These are phyloP conservation scores for Atta texana DNA, from an alignment of 1,140 invertebrate genomes.

Conservation along the genomic window DNA sequence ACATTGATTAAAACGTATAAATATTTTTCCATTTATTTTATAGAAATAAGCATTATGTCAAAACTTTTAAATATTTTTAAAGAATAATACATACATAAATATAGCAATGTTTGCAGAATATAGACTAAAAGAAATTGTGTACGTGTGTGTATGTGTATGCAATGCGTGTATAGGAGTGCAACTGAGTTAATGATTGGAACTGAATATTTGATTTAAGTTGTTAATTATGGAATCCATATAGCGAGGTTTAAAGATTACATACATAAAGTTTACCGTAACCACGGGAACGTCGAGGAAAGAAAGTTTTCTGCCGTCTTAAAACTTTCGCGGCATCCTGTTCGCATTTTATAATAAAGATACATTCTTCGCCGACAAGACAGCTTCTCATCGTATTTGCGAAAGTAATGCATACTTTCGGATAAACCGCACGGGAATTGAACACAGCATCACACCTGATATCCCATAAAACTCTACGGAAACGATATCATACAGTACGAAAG, in stretches of 20 bases:
- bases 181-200: constrained; percentile 22
- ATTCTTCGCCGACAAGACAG: constrained; percentile 31
- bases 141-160: too few relatives aligned
- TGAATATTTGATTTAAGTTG: constrained; percentile 48
- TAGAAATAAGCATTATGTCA: background rate
- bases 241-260: constrained; percentile 47
- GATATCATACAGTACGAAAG: background rate
- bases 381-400: constrained; percentile 42
- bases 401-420: constrained; percentile 59
- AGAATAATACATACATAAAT: background rate
- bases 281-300: constrained; percentile 21
- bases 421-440: constrained; percentile 54
- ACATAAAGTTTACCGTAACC: constrained; percentile 48
- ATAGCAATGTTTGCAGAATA: background rate
- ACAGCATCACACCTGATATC: constrained; percentile 42
- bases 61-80: constrained; percentile 10
- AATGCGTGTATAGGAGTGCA: background rate
- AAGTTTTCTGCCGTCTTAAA: constrained; percentile 47
- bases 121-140: background rate
- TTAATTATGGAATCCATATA: constrained; percentile 48
- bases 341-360: constrained; percentile 61
- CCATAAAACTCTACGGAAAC: constrained; percentile 15
- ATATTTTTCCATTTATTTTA: constrained; percentile 5
- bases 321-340: constrained; percentile 39
- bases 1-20: constrained; percentile 22